Percentiles rank a stretch among this genome's conserved stretches.
Conservation (phyloP, 2,113 vertebrate species). For the Propithecus coquereli region DNA sequence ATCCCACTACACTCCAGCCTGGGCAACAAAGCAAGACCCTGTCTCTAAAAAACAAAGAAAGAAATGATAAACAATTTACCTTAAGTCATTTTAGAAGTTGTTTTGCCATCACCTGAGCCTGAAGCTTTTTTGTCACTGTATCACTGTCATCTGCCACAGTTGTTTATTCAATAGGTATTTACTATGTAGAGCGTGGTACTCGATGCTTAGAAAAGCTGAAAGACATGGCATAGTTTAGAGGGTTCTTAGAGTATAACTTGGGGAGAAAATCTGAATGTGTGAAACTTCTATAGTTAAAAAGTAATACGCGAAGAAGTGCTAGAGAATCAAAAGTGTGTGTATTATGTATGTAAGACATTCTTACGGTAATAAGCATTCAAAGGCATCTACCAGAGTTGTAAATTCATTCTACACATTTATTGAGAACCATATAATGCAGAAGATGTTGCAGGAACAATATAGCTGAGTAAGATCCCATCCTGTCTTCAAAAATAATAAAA, state of each 20-base stretch:
- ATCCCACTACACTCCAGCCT: too few relatives aligned
- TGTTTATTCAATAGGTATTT: constrained; percentile 4
- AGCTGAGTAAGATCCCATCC: background rate
- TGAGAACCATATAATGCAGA: background rate
- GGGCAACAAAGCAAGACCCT: too few relatives aligned
- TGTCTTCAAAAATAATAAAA: background rate
- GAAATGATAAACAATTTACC: background rate
- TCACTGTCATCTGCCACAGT: background rate
- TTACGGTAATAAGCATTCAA: background rate
- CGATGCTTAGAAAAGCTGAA: background rate
- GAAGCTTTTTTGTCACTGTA: background rate
- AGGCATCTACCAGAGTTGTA: background rate
- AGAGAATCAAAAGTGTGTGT: background rate
- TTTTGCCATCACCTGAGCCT: background rate
- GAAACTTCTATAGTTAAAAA: background rate
- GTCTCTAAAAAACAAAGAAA: background rate
- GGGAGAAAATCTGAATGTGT: background rate
- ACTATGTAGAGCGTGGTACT: background rate
- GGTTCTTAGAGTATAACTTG: background rate
- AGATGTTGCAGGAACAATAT: background rate
- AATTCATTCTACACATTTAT: background rate
- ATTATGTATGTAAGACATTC: background rate
- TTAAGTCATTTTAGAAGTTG: background rate
- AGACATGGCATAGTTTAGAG: background rate
- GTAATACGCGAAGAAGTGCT: background rate